These are phyloP conservation scores for Spisula solida DNA, from an alignment of 2,888 invertebrate species.

Conservation along the genomic window DNA sequence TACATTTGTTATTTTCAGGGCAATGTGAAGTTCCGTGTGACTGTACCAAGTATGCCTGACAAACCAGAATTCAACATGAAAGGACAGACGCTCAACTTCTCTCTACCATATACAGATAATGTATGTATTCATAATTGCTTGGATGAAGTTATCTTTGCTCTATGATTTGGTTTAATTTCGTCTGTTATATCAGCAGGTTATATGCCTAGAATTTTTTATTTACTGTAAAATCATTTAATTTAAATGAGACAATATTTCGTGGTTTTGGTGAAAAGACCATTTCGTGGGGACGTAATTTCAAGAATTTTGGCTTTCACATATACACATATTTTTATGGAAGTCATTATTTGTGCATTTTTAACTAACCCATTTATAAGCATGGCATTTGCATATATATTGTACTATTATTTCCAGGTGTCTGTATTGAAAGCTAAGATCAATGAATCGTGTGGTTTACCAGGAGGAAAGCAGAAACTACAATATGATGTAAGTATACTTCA, in stretches of 20 bases:
- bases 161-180: not conserved
- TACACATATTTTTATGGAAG: too few species aligned
- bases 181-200: too few species aligned
- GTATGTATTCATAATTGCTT: conserved; percentile 83
- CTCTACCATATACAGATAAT: conserved; percentile 92
- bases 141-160: not conserved
- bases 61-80: conserved; percentile 98
- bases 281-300: too few species aligned
- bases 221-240: too few species aligned
- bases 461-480: conserved; percentile 97
- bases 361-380: too few species aligned
- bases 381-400: not conserved
- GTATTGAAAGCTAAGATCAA: conserved; percentile 96
- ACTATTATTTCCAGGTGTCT: conserved; percentile 89
- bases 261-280: too few species aligned
- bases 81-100: conserved; percentile 94
- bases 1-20: conserved; percentile 88
- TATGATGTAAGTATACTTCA: conserved; percentile 91
- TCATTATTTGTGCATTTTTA: too few species aligned
- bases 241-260: too few species aligned
- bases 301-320: too few species aligned
- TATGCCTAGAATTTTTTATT: too few species aligned
- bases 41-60: conserved; percentile 94
- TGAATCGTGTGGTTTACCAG: conserved; percentile 96
- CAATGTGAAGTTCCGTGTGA: conserved; percentile 94